phyloP scores from a whole-genome alignment of 2,113 vertebrate species.

The Psephotus haematonotus region DNA sequence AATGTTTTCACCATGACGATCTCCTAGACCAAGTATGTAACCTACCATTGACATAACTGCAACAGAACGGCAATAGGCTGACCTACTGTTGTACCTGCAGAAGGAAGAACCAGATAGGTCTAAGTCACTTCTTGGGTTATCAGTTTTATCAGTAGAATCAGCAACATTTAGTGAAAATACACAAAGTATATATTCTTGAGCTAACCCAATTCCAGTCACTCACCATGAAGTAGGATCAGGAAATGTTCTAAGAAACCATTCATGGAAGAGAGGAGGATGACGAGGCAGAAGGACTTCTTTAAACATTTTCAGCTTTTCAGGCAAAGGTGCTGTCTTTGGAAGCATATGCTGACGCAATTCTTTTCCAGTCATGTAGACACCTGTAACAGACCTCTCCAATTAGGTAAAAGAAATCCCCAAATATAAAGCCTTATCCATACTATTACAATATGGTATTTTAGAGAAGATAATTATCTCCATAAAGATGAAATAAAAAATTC shows the following conservation, averaged over 20 bases:
- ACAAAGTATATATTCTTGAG: background rate
- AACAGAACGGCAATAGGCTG: constrained; percentile 93
- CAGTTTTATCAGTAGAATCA: background rate
- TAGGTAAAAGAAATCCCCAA: background rate
- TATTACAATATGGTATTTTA: background rate
- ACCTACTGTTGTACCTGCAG: constrained; percentile 94
- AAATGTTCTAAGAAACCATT: constrained; percentile 96
- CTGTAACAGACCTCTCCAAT: constrained; percentile 67
- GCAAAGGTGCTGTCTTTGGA: constrained; percentile 85
- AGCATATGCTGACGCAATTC: constrained; percentile 92
- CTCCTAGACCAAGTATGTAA: constrained; percentile 94
- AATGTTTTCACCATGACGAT: constrained; percentile 97
- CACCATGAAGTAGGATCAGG: constrained; percentile 96
- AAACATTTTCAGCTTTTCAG: constrained; percentile 91
- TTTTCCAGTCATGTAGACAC: constrained; percentile 90
- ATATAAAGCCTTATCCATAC: background rate
- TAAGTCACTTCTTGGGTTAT: background rate
- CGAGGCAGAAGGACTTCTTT: constrained; percentile 90
- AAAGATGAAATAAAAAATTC: background rate
- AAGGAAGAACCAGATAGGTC: background rate
- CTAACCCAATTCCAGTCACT: background rate
- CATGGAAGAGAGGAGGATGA: constrained; percentile 91
- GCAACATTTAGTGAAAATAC: background rate
- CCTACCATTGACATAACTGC: constrained; percentile 99
- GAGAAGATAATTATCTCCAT: background rate